Conservation (phyloP, 64 coral and sea anemone species). For the Dendronephthya gigantea region DNA sequence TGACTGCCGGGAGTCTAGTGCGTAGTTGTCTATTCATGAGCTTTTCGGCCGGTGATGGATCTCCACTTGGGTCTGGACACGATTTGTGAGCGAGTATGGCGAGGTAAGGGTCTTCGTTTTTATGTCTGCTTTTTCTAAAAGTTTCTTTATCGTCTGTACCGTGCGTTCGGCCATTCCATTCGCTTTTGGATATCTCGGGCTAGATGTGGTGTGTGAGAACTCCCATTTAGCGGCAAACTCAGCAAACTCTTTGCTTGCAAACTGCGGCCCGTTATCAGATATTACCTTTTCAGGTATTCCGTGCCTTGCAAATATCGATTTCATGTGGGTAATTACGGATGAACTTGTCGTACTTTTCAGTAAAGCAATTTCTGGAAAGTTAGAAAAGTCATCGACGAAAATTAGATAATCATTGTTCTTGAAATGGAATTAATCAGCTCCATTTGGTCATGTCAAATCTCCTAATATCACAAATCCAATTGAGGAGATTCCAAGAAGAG, state of each 20-base stretch:
- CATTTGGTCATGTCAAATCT: not conserved
- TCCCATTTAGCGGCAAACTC: not conserved
- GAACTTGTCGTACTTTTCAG: not conserved
- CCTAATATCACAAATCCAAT: not conserved
- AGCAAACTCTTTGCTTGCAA: not conserved
- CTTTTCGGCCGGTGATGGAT: too few species aligned
- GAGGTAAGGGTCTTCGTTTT: not conserved
- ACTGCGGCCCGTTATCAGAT: slow-evolving; percentile 9
- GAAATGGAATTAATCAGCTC: not conserved
- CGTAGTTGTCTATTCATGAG: too few species aligned
- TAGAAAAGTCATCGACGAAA: not conserved
- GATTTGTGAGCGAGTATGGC: too few species aligned
- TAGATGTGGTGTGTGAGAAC: not conserved
- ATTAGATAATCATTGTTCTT: not conserved
- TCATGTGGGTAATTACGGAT: not conserved
- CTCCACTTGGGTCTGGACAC: too few species aligned
- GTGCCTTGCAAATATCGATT: not conserved
- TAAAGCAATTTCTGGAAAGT: not conserved
- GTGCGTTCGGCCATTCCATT: not conserved
- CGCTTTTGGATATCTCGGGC: not conserved
- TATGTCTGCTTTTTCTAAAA: not conserved
- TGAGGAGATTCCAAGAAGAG: not conserved
- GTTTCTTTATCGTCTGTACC: not conserved
- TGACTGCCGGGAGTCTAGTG: not conserved
- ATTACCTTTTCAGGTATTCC: not conserved